Evolutionary conservation across 92 coral and sea anemone species (phyloP).

Genomic region (Epizoanthus ramosus): DNA sequence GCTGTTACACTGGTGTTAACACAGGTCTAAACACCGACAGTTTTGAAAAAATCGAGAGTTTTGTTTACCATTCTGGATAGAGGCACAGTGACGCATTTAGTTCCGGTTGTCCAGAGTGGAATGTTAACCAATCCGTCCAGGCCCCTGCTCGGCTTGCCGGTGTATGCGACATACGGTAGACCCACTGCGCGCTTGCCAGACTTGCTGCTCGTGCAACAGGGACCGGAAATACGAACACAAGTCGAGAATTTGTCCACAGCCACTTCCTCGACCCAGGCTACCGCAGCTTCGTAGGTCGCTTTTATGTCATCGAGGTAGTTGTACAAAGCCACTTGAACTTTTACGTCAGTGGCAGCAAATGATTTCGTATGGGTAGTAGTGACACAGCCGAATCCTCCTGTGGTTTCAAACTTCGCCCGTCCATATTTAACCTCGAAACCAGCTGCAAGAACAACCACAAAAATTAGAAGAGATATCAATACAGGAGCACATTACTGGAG

Average conservation of each 20-base stretch:
- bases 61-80: conserved; percentile 47
- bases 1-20: no score
- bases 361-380: neutral
- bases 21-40: no score
- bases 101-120: conserved; percentile 81
- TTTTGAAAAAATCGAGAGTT: neutral
- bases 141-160: conserved; percentile 50
- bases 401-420: conserved; percentile 7
- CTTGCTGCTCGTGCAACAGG: conserved; percentile 50
- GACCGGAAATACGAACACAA: conserved; percentile 77
- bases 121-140: conserved; percentile 48
- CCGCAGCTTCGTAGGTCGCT: conserved; percentile 82
- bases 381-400: conserved; percentile 24
- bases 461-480: no score
- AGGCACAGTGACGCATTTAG: conserved; percentile 58
- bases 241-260: conserved; percentile 61
- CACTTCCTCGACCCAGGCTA: conserved; percentile 72
- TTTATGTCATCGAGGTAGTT: conserved; percentile 22
- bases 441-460: neutral
- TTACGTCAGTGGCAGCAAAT: conserved; percentile 18
- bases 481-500: no score
- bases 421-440: conserved; percentile 25
- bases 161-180: conserved; percentile 68
- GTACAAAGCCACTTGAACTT: conserved; percentile 26
- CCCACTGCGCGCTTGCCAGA: conserved; percentile 43